These are phyloP conservation scores for Leptopilina clavipes DNA, from an alignment of 1,140 invertebrate genomes.

Conservation along the genomic window DNA sequence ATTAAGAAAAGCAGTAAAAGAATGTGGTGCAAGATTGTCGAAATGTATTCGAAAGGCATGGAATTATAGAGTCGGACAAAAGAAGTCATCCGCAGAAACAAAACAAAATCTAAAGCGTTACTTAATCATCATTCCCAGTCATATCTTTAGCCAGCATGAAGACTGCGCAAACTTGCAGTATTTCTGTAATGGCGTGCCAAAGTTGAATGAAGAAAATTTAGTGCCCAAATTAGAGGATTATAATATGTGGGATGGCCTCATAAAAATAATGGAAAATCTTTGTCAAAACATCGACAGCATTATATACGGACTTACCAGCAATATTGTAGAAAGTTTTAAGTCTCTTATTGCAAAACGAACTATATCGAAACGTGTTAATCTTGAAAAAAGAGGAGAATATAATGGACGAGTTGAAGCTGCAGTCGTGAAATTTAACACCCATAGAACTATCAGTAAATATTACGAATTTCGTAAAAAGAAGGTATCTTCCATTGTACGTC, in stretches of 20 bases:
- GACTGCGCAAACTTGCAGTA: neutral
- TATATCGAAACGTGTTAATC: conserved; percentile 62
- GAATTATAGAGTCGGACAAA: neutral
- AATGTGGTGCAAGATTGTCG: neutral
- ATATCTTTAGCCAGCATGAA: conserved; percentile 39
- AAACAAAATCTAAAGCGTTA: neutral
- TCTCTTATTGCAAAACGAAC: conserved; percentile 35
- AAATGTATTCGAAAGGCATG: neutral
- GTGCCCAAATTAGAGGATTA: no score
- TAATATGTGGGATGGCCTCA: no score
- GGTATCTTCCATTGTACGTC: neutral
- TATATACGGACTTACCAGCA: no score
- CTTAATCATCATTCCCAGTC: conserved; percentile 29
- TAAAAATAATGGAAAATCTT: no score
- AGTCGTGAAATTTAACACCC: conserved; percentile 53
- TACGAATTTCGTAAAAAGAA: neutral
- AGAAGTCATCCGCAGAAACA: neutral
- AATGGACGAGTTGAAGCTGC: conserved; percentile 51
- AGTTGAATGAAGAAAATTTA: no score
- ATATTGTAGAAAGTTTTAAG: conserved; percentile 64
- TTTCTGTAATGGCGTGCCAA: neutral
- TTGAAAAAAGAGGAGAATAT: conserved; percentile 49
- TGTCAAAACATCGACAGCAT: no score
- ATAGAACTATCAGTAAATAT: neutral
- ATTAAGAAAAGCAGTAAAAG: neutral